These are phyloP conservation scores for Hypsibius dujardini DNA, from an alignment of 1,140 invertebrate species.

Conservation along the genomic window DNA sequence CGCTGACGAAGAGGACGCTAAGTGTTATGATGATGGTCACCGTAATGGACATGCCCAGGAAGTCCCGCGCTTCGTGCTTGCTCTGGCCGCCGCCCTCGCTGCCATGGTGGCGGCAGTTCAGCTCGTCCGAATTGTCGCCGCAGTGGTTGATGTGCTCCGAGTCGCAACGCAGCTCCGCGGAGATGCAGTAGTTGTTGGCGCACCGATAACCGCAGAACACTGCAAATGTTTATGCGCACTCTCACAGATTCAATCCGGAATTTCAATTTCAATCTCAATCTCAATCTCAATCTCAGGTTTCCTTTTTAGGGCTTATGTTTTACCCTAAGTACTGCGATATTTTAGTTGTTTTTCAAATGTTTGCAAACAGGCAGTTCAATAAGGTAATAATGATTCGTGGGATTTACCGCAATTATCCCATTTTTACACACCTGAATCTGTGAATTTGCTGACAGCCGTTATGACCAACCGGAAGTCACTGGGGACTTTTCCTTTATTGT, in stretches of 20 bases:
- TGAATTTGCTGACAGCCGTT: not conserved
- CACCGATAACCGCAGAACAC: not conserved
- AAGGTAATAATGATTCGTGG: too few species aligned
- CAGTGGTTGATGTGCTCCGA: constrained; percentile 2
- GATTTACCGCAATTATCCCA: not conserved
- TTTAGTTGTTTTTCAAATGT: too few species aligned
- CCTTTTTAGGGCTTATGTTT: too few species aligned
- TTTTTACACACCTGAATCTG: constrained; percentile 6
- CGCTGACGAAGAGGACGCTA: constrained; percentile 3
- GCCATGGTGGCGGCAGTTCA: not conserved
- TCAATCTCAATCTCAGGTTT: too few species aligned
- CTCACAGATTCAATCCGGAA: too few species aligned
- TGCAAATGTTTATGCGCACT: not conserved
- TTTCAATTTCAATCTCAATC: too few species aligned
- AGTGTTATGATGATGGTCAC: constrained; percentile 5
- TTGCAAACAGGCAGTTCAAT: too few species aligned
- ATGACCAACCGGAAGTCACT: constrained; percentile 4
- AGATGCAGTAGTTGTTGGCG: constrained; percentile 11
- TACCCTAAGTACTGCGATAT: too few species aligned
- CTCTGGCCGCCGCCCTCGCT: not conserved
- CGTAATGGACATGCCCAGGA: not conserved
- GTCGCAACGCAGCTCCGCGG: constrained; percentile 7
- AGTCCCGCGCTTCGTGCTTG: constrained; percentile 3
- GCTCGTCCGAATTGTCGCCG: constrained; percentile 6
- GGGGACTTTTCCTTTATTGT: not conserved